These are phyloP conservation scores for Chaenocephalus aceratus DNA, from an alignment of 2,113 vertebrate species.

Conservation along the genomic window DNA sequence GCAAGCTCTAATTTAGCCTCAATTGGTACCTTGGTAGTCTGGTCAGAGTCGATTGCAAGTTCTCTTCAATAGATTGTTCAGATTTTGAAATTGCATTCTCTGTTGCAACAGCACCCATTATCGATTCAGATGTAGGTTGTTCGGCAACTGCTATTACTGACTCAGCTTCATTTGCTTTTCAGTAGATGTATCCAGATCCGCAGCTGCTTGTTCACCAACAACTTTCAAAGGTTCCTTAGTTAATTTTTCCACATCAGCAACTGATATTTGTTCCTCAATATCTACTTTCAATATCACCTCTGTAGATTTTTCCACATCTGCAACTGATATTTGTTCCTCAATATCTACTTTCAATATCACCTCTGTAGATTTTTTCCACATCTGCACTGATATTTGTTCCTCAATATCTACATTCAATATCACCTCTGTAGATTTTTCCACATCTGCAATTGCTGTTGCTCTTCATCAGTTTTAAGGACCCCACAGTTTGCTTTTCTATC, in stretches of 20 bases:
- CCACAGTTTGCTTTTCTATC: slow-evolving; percentile 20
- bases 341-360: neutral
- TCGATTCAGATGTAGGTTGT: slow-evolving; percentile 13
- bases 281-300: slow-evolving; percentile 1
- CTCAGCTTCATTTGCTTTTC: slow-evolving; percentile 29
- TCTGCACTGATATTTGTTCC: neutral
- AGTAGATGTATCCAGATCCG: slow-evolving; percentile 19
- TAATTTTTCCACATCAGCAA: slow-evolving; percentile 3
- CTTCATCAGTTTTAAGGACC: slow-evolving; percentile 9
- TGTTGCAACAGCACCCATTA: neutral
- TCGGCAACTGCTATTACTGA: slow-evolving; percentile 27
- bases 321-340: neutral
- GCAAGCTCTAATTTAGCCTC: slow-evolving; percentile 27
- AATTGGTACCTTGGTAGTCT: neutral
- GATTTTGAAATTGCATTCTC: slow-evolving; percentile 36
- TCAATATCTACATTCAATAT: neutral
- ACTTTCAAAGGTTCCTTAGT: slow-evolving; percentile 4
- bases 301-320: neutral
- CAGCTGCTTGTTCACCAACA: neutral
- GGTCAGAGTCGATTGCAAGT: slow-evolving; percentile 15
- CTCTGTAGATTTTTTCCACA: neutral
- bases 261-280: slow-evolving; percentile 4
- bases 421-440: slow-evolving; percentile 14
- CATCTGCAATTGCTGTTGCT: neutral
- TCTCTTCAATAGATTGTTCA: slow-evolving; percentile 30